Conservation (phyloP, 2,113 vertebrate species). For the Pterocles burchelli region DNA sequence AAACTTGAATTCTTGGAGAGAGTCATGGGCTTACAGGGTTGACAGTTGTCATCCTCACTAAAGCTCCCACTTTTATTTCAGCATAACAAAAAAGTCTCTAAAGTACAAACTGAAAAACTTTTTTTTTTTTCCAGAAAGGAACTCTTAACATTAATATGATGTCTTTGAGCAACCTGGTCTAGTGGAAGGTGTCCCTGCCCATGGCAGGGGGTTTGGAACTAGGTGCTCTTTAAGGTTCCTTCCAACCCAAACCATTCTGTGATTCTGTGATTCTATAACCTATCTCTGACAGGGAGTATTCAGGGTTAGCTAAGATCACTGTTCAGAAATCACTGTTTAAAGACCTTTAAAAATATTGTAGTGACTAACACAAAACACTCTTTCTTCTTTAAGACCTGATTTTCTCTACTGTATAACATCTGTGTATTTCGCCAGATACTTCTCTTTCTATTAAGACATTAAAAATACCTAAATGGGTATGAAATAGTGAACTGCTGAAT, state of each 20-base stretch:
- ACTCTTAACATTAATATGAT: neutral
- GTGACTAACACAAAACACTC: neutral
- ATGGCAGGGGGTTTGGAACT: no score
- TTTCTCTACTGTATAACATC: neutral
- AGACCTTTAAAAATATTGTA: neutral
- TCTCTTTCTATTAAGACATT: conserved; percentile 7
- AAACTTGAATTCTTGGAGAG: neutral
- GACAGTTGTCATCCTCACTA: neutral
- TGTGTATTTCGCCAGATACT: neutral
- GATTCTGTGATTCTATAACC: neutral
- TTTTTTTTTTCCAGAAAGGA: neutral
- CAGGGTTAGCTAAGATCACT: neutral
- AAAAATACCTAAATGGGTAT: neutral
- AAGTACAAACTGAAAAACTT: neutral
- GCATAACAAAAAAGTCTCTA: neutral
- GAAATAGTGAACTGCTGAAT: conserved; percentile 6
- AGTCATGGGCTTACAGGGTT: neutral
- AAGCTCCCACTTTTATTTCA: neutral
- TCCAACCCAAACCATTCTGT: no score
- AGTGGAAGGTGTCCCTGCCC: neutral
- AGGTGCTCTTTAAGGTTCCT: no score
- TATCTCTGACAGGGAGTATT: neutral
- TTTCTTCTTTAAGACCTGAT: neutral
- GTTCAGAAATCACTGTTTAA: neutral
- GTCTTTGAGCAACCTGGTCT: neutral